Evolutionary conservation across 2,797 vertebrate genomes (phyloP).

Genomic region (Cichlasoma orientale): DNA sequence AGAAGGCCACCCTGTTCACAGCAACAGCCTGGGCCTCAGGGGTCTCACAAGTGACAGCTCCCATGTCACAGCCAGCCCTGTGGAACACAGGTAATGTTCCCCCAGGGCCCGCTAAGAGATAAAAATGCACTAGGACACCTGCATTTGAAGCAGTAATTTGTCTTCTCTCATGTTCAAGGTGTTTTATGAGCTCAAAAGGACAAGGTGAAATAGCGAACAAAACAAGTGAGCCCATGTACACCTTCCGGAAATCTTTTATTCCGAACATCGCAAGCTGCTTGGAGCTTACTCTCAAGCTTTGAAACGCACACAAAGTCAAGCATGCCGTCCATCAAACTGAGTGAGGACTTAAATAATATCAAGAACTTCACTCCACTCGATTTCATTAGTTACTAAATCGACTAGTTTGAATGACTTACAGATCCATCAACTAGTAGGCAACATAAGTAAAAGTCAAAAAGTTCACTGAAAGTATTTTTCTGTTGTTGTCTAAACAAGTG

Average conservation of each 20-base stretch:
- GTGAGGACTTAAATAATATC: conserved; percentile 23
- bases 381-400: conserved; percentile 21
- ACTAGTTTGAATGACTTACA: conserved; percentile 36
- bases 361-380: conserved; percentile 18
- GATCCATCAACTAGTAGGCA: conserved; percentile 36
- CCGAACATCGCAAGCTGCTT: conserved; percentile 26
- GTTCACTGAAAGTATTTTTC: conserved; percentile 70
- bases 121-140: conserved; percentile 78
- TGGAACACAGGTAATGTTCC: conserved; percentile 74
- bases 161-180: conserved; percentile 82
- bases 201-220: conserved; percentile 80
- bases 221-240: conserved; percentile 61
- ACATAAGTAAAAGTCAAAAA: conserved; percentile 65
- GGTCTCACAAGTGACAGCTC: conserved; percentile 71
- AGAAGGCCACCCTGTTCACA: conserved; percentile 72
- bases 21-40: conserved; percentile 56
- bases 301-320: conserved; percentile 11
- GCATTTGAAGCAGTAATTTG: conserved; percentile 82
- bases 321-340: conserved; percentile 27
- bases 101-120: conserved; percentile 66
- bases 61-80: conserved; percentile 67
- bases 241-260: conserved; percentile 64
- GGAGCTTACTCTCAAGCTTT: conserved; percentile 27
- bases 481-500: conserved; percentile 54
- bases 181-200: conserved; percentile 82